Conservation (phyloP, 1,140 invertebrate species). For the Idris sp. region DNA sequence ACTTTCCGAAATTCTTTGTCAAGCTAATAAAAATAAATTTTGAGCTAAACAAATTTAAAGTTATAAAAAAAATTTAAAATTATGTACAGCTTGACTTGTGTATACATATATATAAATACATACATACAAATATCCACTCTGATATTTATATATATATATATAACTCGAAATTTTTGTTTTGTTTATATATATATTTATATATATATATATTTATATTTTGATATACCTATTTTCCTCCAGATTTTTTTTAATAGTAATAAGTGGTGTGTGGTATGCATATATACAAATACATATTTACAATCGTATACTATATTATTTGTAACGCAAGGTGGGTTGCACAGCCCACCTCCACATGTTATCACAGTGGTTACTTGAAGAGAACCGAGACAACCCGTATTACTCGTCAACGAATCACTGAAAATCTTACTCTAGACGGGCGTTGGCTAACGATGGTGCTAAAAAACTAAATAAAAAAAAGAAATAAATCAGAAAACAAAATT, state of each 20-base stretch:
- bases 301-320: conserved; percentile 62
- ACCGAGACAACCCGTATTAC: conserved; percentile 67
- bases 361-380: conserved; percentile 72
- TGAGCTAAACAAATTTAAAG: too few species aligned
- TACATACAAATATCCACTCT: conserved; percentile 3
- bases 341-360: conserved; percentile 59
- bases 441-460: too few species aligned
- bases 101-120: conserved; percentile 46
- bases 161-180: conserved; percentile 37
- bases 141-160: conserved; percentile 43
- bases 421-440: conserved; percentile 25
- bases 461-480: too few species aligned
- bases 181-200: conserved; percentile 33
- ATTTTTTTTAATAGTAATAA: too few species aligned
- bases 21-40: too few species aligned
- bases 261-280: conserved; percentile 37
- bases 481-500: too few species aligned
- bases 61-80: too few species aligned
- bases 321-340: conserved; percentile 23
- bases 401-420: conserved; percentile 69
- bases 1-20: too few species aligned
- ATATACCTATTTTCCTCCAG: too few species aligned
- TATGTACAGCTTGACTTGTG: conserved; percentile 44
- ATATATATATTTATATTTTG: conserved; percentile 40
- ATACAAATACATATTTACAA: conserved; percentile 56